Evolutionary conservation across 1,140 invertebrate species (phyloP).

Genomic region (Dinoponera quadriceps): DNA sequence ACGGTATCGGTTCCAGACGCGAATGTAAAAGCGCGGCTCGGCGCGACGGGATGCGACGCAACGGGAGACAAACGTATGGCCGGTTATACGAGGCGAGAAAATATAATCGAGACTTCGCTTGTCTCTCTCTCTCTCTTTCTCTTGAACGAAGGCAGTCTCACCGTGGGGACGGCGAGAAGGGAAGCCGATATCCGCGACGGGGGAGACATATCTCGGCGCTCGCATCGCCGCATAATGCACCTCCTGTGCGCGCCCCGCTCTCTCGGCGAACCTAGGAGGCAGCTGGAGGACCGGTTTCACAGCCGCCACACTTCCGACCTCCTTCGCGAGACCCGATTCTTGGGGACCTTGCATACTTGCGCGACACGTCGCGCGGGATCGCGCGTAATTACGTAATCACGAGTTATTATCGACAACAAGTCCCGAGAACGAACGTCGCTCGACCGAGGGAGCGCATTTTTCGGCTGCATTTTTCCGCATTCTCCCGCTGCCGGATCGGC

Average conservation of each 20-base stretch:
- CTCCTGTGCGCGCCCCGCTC: neutral
- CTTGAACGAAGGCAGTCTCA: conserved; percentile 60
- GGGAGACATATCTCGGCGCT: conserved; percentile 12
- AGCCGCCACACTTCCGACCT: neutral
- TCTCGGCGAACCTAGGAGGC: neutral
- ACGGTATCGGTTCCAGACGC: conserved; percentile 75
- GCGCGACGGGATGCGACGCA: conserved; percentile 19
- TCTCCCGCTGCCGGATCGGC: neutral
- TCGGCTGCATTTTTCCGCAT: neutral
- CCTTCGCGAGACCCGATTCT: too few relatives aligned
- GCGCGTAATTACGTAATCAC: too few relatives aligned
- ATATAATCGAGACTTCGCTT: conserved; percentile 75
- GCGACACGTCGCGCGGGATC: too few relatives aligned
- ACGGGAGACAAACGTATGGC: conserved; percentile 47
- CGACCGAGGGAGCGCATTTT: too few relatives aligned
- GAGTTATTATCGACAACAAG: too few relatives aligned
- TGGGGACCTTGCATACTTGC: too few relatives aligned
- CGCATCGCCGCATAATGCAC: conserved; percentile 17
- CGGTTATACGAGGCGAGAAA: conserved; percentile 70
- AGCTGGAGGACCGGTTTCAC: neutral
- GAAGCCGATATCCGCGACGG: conserved; percentile 70
- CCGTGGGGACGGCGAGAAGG: conserved; percentile 34
- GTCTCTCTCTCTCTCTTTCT: too few relatives aligned
- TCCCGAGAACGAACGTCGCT: too few relatives aligned
- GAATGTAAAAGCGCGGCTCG: conserved; percentile 72